Evolutionary conservation across 2,888 invertebrate genomes (phyloP).

Genomic region (Tetragonisca angustula): DNA sequence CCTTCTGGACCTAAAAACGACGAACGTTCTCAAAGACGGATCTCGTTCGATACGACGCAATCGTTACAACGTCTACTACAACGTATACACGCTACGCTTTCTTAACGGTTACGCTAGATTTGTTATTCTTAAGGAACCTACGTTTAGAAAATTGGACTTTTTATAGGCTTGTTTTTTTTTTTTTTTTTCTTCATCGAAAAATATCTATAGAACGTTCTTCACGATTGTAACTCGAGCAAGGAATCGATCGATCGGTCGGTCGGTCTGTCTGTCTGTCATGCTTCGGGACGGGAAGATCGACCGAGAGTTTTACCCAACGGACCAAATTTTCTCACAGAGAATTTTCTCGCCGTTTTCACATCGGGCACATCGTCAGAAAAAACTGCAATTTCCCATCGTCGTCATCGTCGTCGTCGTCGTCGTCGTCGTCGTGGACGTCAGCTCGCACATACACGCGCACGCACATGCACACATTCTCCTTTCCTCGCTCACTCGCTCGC

Average conservation of each 20-base stretch:
- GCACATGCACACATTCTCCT: too few relatives aligned
- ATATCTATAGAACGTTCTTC: slow-evolving; percentile 58
- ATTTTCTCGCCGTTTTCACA: too few relatives aligned
- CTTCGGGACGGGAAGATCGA: slow-evolving; percentile 17
- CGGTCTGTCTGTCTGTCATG: not conserved
- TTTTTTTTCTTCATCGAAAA: slow-evolving; percentile 59
- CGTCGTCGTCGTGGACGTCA: too few relatives aligned
- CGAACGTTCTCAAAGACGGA: not conserved
- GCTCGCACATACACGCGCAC: too few relatives aligned
- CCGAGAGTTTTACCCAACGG: not conserved
- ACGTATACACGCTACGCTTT: slow-evolving; percentile 31
- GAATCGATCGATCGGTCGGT: slow-evolving; percentile 38
- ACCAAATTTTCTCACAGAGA: not conserved
- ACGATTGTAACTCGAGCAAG: slow-evolving; percentile 49
- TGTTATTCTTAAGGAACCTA: slow-evolving; percentile 62
- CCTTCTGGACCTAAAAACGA: not conserved
- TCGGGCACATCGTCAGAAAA: too few relatives aligned
- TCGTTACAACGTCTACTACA: slow-evolving; percentile 1
- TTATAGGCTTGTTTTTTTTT: slow-evolving; percentile 58
- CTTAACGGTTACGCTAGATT: slow-evolving; percentile 49
- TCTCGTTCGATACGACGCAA: slow-evolving; percentile 20
- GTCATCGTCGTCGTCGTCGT: too few relatives aligned
- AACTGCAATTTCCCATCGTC: too few relatives aligned
- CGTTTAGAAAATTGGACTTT: slow-evolving; percentile 65
- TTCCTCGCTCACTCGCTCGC: too few relatives aligned